Conservation (phyloP, 2,797 vertebrate genomes). For the Coreius guichenoti region DNA sequence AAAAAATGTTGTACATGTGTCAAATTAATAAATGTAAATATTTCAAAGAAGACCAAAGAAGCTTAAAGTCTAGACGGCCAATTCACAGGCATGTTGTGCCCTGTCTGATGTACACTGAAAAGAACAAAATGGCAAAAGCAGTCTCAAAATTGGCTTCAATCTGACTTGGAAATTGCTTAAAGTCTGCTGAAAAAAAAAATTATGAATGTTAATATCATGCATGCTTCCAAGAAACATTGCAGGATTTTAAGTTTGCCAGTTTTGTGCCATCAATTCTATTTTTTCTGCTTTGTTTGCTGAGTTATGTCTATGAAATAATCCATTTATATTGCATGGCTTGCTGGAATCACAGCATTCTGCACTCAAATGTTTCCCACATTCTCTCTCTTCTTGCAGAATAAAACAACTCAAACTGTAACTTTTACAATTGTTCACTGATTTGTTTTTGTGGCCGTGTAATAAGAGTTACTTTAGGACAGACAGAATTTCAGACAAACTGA, state of each 20-base stretch:
- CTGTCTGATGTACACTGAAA: background rate
- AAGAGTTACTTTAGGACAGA: background rate
- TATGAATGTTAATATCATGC: background rate
- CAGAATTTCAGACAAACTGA: no score
- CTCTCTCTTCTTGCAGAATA: background rate
- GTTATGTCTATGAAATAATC: background rate
- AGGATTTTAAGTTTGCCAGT: background rate
- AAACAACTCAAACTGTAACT: background rate
- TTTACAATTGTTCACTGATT: background rate
- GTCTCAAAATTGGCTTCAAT: background rate
- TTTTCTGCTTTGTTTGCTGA: background rate
- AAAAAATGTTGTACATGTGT: background rate
- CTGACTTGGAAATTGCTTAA: background rate
- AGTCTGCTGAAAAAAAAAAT: background rate
- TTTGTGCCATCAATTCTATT: no score
- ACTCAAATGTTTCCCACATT: background rate
- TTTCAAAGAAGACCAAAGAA: background rate
- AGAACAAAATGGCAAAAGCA: background rate
- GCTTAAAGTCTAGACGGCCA: background rate
- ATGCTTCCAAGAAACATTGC: background rate
- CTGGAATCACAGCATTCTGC: background rate
- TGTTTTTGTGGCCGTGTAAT: background rate
- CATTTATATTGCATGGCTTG: background rate
- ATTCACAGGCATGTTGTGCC: background rate
- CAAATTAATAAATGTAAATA: background rate